Conservation (phyloP, 2,888 invertebrate species). For the Perizoma flavofasciatum region DNA sequence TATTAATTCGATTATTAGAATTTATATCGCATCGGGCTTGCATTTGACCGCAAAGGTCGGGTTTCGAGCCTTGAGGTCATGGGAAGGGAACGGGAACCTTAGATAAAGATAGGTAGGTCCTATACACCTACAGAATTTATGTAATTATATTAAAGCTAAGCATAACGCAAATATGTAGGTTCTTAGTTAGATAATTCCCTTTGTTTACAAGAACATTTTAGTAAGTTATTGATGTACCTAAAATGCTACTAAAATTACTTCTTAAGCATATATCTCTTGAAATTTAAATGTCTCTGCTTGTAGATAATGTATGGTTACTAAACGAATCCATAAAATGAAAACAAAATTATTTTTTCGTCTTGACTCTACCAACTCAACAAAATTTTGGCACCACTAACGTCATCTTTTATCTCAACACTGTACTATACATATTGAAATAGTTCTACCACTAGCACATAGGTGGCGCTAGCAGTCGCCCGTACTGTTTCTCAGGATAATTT, state of each 20-base stretch:
- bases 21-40: conserved; percentile 25
- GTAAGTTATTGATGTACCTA: no score
- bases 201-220: no score
- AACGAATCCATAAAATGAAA: no score
- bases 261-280: no score
- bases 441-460: conserved; percentile 48
- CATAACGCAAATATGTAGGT: no score
- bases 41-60: conserved; percentile 28
- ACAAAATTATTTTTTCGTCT: no score
- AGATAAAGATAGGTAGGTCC: not conserved
- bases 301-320: no score
- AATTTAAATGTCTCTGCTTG: no score
- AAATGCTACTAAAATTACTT: no score
- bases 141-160: not conserved
- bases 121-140: conserved; percentile 3
- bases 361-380: conserved; percentile 1
- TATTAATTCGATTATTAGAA: conserved; percentile 30
- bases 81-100: conserved; percentile 25
- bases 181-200: no score
- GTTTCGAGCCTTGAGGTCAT: conserved; percentile 29
- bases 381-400: conserved; percentile 33
- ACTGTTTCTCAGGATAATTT: not conserved
- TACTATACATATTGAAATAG: conserved; percentile 33
- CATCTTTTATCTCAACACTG: conserved; percentile 41
- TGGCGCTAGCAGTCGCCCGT: conserved; percentile 52